These are phyloP conservation scores for Mellilla xanthometata DNA, from an alignment of 2,888 invertebrate genomes.

Conservation along the genomic window DNA sequence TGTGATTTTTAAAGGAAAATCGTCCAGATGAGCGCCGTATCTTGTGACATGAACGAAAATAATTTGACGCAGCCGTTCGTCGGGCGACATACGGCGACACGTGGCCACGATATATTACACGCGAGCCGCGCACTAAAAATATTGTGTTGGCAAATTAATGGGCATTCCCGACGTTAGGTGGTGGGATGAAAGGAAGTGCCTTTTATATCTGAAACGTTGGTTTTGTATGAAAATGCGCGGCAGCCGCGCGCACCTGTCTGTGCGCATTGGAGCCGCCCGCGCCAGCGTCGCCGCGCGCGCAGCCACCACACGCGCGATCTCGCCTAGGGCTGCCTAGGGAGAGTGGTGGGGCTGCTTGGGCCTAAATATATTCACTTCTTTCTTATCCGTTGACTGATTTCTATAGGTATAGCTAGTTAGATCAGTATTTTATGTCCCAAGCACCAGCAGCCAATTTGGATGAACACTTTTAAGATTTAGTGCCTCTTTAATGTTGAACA, in stretches of 20 bases:
- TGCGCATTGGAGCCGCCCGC: slow-evolving; percentile 53
- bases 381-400: no score
- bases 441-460: no score
- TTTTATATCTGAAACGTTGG: slow-evolving; percentile 81
- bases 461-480: no score
- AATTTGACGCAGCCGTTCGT: slow-evolving; percentile 81
- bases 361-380: no score
- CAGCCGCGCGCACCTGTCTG: slow-evolving; percentile 80
- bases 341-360: no score
- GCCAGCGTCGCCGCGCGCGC: slow-evolving; percentile 25
- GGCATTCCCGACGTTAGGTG: slow-evolving; percentile 80
- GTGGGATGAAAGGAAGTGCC: slow-evolving; percentile 82
- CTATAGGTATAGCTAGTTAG: no score
- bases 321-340: slow-evolving; percentile 43
- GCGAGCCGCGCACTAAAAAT: slow-evolving; percentile 81
- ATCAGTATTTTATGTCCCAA: no score
- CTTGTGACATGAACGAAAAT: slow-evolving; percentile 82
- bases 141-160: slow-evolving; percentile 84
- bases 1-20: slow-evolving; percentile 79
- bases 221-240: slow-evolving; percentile 79
- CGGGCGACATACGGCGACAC: slow-evolving; percentile 81
- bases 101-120: slow-evolving; percentile 82
- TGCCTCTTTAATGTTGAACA: no score
- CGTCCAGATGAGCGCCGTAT: slow-evolving; percentile 80
- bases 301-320: slow-evolving; percentile 31